phyloP scores from a whole-genome alignment of 2,113 vertebrate species.

The Ameiurus melas region DNA sequence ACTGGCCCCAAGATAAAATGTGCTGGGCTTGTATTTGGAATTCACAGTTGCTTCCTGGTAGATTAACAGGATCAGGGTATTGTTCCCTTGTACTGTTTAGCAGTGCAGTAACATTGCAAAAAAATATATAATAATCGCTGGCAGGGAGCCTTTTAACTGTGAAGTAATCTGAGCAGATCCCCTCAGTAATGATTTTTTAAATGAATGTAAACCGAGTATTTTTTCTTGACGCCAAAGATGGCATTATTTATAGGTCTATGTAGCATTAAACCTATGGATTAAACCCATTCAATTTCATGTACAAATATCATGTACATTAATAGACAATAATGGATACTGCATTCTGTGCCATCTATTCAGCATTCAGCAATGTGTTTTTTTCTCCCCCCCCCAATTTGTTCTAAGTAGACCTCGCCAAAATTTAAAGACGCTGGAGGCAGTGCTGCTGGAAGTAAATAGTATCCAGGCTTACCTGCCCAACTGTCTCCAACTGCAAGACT shows the following conservation, averaged over 20 bases:
- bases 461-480: conserved; percentile 91
- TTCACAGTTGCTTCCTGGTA: conserved; percentile 52
- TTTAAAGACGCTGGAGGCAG: conserved; percentile 78
- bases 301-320: background rate
- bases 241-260: background rate
- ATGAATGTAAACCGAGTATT: background rate
- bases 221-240: background rate
- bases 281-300: background rate
- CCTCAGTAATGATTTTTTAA: background rate
- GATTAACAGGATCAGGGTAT: conserved; percentile 56
- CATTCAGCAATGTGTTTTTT: background rate
- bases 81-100: conserved; percentile 33
- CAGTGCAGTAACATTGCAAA: background rate
- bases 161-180: background rate
- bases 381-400: background rate
- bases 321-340: background rate
- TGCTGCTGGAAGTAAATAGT: conserved; percentile 84
- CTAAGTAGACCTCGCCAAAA: conserved; percentile 79
- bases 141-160: too few relatives aligned
- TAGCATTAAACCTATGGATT: background rate
- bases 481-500: conserved; percentile 82
- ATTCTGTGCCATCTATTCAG: background rate
- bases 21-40: conserved; percentile 36
- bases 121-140: background rate
- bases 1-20: conserved; percentile 25